Percentiles rank a stretch among this genome's conserved stretches.
phyloP scores from a whole-genome alignment of 2,797 vertebrate genomes.

The Sylvia borin region DNA sequence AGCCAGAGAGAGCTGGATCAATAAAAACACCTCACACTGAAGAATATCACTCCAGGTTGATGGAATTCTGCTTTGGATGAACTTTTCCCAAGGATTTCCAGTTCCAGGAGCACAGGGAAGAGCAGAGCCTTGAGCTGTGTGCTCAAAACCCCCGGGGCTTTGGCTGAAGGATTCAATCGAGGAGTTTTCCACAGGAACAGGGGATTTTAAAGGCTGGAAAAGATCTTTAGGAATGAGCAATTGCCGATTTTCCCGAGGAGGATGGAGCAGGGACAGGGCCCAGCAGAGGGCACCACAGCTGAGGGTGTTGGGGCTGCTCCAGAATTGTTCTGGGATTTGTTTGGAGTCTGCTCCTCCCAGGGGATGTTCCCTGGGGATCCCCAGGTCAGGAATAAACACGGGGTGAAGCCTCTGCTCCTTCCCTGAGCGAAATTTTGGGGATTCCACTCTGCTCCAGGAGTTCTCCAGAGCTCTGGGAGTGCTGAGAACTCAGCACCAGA shows the following conservation, averaged over 20 bases:
- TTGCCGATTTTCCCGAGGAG: not conserved
- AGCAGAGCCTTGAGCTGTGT: rapidly evolving
- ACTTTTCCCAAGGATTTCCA: not conserved
- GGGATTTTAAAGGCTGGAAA: not conserved
- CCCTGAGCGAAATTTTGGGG: not conserved
- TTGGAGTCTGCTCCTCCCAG: not conserved
- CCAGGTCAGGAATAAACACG: rapidly evolving
- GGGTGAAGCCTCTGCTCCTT: not conserved
- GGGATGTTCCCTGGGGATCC: rapidly evolving
- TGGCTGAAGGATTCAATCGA: not conserved
- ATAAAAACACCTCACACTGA: not conserved
- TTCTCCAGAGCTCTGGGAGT: not conserved
- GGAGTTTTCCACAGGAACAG: not conserved
- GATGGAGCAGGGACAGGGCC: not conserved
- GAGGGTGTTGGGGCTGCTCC: not conserved
- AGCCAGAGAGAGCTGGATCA: not conserved
- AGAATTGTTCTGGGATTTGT: too few species aligned
- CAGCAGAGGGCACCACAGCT: slow-evolving; percentile 58
- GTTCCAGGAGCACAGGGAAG: not conserved
- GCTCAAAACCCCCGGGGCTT: rapidly evolving
- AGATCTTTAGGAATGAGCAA: rapidly evolving
- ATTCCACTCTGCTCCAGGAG: not conserved
- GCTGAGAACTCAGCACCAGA: not conserved
- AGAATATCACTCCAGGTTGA: rapidly evolving
- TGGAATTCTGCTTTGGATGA: rapidly evolving